Evolutionary conservation across 1,140 invertebrate genomes (phyloP), one percentile per base, ranked within the genome.

Genomic region (Leptestheria dahalacensis): DNA sequence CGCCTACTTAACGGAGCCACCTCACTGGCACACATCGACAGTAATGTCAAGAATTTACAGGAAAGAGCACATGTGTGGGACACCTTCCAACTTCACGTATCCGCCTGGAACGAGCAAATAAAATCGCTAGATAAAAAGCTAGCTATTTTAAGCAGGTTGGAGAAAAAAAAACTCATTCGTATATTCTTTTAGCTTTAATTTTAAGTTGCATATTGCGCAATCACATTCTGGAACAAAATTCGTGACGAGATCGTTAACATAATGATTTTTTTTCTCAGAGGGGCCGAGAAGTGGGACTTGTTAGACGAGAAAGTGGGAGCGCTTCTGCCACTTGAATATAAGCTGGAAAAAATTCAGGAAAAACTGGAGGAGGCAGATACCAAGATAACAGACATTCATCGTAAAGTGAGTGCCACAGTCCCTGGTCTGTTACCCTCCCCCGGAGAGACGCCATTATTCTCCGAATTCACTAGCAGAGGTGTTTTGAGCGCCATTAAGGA

Each of bases 41-140:
- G 66, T 59, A 72, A 73, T 55, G 67, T 72, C 23, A 68, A 70
- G 46, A 63, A 68, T 63, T 62, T 73, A 23, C 68, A 73, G 65
- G 71, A 73, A 61, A 65, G 72, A 47, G 69, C 73, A 0, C 71
- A 74, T 61, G 68, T 72, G 4, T 75, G 73, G 73, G 73, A 74
- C 60, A 71, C 72, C 20, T 72, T 74, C 65, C 73, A 75, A 62
- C 65, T 72, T 41, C 73, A 74, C 62, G 69, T 75, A 4, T 64
- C 71, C 9, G 72, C 73, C 6, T 75, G 73, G 73, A 72, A 73
- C 55, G 73, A 75, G 48, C 73, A 74, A 64, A 70, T 75, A n/a
- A 70, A 70, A 48, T 67, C 71, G 9, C 55, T 73, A n/a, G 73
- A 74, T 59, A 69, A 66, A 57, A 74, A 75, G 65, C 62, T 74